Base-by-base conservation (phyloP, 2,113 vertebrate species). In the Caranx melampygus region DNA sequence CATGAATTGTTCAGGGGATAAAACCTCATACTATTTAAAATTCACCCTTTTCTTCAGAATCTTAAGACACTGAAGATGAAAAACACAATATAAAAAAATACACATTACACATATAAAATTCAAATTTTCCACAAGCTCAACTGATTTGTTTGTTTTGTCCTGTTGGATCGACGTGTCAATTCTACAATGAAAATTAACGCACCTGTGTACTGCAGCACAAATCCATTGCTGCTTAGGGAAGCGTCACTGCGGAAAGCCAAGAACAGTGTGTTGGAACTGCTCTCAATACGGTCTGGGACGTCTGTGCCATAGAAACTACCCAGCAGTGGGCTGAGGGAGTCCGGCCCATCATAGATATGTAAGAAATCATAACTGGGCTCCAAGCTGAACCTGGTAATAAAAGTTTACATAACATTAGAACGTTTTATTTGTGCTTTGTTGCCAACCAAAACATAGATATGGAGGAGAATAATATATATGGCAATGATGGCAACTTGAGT, bases 331-430 rank as follows among this genome's bases (percentile, higher is more conserved):
- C 97, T 98, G 79, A 98, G 96, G 0, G 98, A 98, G 93, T 97
- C 96, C 0, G 96, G 95, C 3, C 98, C 98, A 0, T 99, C 98
- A 0, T 99, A 99, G 92, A 99, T 96, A 35, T 99, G 98, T 34
- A 99, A 94, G 84, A 99, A 99, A 91, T 99, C 98, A 8, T 99
- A 99, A 86, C 98, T 98, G 26, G 98, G 97, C 89, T 99, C 98
- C 90, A 99, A 88, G 83, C 96, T 99, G 93, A 99, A 99, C 91
- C 98, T 99, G 86, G 31, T 65, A n/a, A 49, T 12, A 81, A 0
- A 79, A 9, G 52, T 15, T 20, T 7, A 57, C 65, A 84, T 14
- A 12, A 9, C 12, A 47, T 75, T 37, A 26, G 13, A 33, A 64
- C 6, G 5, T 49, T 49, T 49, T 49, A 4, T 49, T 49, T 52